Percentiles rank a stretch among this genome's conserved stretches.
Conservation (phyloP, 2,797 vertebrate genomes). For the Eulemur mongoz region DNA sequence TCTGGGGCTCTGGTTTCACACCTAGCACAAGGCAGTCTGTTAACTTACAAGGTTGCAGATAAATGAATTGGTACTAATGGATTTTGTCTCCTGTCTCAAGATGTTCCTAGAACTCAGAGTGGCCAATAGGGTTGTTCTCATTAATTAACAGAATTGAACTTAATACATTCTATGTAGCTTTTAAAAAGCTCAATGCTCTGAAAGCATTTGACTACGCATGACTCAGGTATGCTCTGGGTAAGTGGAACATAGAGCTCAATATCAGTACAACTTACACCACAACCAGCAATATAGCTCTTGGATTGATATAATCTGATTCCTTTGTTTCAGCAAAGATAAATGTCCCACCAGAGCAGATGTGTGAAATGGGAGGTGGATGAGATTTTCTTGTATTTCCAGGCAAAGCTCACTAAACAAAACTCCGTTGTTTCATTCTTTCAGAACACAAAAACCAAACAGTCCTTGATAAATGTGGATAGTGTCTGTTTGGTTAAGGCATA, state of each 20-base stretch:
- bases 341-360: not conserved
- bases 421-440: slow-evolving; percentile 19
- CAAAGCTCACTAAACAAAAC: slow-evolving; percentile 4
- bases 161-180: not conserved
- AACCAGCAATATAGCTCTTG: not conserved
- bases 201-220: not conserved
- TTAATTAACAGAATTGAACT: not conserved
- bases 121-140: not conserved
- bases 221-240: not conserved
- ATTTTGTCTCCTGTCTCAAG: not conserved
- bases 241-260: not conserved
- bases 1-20: not conserved
- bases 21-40: not conserved
- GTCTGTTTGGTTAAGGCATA: slow-evolving; percentile 53
- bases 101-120: not conserved
- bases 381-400: slow-evolving; percentile 32
- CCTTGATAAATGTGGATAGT: slow-evolving; percentile 60
- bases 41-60: not conserved
- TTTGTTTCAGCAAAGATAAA: slow-evolving; percentile 9
- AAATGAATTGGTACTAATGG: not conserved
- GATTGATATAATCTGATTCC: not conserved
- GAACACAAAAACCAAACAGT: slow-evolving; percentile 36
- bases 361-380: not conserved
- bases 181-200: not conserved
- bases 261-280: not conserved